Evolutionary conservation across 2,113 vertebrate species (phyloP), one percentile per base, ranked within the genome.

Genomic region (Physeter macrocephalus): DNA sequence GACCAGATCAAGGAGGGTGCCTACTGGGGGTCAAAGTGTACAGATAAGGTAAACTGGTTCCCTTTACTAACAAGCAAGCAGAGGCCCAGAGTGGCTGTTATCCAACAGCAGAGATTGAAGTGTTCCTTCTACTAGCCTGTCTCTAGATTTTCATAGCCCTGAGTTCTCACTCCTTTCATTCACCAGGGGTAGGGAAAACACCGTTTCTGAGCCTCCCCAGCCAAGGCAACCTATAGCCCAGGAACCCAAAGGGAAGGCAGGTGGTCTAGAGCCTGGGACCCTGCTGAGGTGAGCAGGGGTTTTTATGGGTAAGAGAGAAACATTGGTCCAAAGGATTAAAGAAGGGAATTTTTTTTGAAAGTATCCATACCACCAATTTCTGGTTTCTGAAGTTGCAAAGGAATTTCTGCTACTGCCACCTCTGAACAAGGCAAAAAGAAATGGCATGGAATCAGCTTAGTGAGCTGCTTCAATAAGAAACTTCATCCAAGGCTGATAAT

Each of bases 401-500:
- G 89, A 91, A 78, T 90, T 78, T 67, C 39, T 81, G 69, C 54
- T 3, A 0, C 64, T 21, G 20, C 6, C 0, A 20, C 8, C 0
- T 94, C 88, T 67, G 88, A 93, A 61, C 59, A 41, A 41, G 83
- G 80, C 88, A 39, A 74, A 96, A 97, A 69, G 92, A 96, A 97
- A 96, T 82, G 92, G 96, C 94, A 67, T 6, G 7, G 36, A 95
- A 96, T 69, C 90, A 83, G 94, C 97, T 69, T 92, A 96, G 93
- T 91, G 46, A 95, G 57, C 5, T 8, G 69, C 92, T 97, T 96
- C 80, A 82, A 88, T 34, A 83, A 83, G 95, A 94, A 98, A 97
- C 96, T 72, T 89, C 74, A 67, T 95, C 88, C 96, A 59, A 97
- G 96, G 90, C 93, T 25, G 27, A 90, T 87, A 88, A 95, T 95